Conservation (phyloP, 2,888 invertebrate species). For the Apotomis capreana region DNA sequence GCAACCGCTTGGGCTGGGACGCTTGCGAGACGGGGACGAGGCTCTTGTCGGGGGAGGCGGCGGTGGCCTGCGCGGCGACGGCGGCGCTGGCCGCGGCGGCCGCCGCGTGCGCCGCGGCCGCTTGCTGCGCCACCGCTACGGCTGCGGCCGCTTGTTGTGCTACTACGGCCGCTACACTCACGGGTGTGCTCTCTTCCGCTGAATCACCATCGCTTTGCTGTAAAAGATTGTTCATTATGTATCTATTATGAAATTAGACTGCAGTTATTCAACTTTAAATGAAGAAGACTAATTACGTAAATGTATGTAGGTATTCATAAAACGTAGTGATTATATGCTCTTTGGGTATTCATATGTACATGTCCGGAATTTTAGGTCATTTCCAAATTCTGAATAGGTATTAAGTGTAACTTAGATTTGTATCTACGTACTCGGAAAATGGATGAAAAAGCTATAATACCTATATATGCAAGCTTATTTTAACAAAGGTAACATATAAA, state of each 20-base stretch:
- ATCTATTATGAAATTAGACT: background rate
- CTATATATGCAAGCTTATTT: no score
- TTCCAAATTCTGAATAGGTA: no score
- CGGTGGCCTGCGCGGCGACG: constrained; percentile 61
- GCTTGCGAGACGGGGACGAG: constrained; percentile 81
- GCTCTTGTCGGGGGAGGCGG: constrained; percentile 74
- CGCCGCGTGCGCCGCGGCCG: constrained; percentile 79
- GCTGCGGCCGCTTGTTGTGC: constrained; percentile 72
- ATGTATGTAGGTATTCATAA: no score
- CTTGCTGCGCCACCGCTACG: constrained; percentile 71
- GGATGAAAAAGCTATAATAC: no score
- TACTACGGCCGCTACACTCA: constrained; percentile 75
- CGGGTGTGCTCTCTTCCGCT: constrained; percentile 81
- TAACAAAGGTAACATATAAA: background rate
- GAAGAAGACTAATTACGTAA: no score
- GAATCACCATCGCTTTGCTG: constrained; percentile 79
- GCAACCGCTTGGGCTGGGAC: constrained; percentile 95
- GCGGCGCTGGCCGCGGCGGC: constrained; percentile 73
- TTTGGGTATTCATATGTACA: no score
- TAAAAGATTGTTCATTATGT: constrained; percentile 29
- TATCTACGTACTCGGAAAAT: background rate
- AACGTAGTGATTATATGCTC: no score
- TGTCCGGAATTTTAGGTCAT: no score
- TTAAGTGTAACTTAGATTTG: background rate
- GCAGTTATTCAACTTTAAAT: background rate